Evolutionary conservation across 2,888 invertebrate genomes (phyloP), one percentile per base, ranked within the genome.

Genomic region (Strigamia crassipes): DNA sequence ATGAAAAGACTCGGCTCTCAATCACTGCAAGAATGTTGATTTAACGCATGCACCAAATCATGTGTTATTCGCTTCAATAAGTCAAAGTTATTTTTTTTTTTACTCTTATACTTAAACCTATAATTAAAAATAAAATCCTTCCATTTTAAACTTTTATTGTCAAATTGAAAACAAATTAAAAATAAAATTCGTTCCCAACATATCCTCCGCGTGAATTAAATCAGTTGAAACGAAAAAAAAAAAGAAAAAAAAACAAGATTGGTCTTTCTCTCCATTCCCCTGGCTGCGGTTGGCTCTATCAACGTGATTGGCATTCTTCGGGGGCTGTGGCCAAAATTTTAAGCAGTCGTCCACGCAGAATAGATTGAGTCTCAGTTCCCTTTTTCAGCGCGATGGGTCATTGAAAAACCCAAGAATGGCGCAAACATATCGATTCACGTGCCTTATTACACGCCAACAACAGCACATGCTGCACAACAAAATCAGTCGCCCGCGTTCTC

Each of bases 21-120:
- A 81, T 81, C 81, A 81, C 38, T 13, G 77, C 23, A 27, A 77
- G 81, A 81, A 81, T 81, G 77, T 56, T 81, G 81, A 81, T 78
- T 81, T 81, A 81, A 23, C n/a, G 41, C 31, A 27, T 13, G 42
- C 38, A 23, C 78, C 73, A 23, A 77, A 56, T 31, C 42, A 81
- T 38, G 66, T 18, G 41, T 18, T 51, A 80, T 56, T 31, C 80
- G 80, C 46, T 51, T 31, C 80, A 78, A 80, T 80, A 31, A 46
- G 46, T 80, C 27, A 21, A 31, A 46, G 80, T 80, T 51, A 80
- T 46, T 46, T 66, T 42, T 15, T 18, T 18, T 66, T 42, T 15
- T 18, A 5, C 9, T 56, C 18, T 56, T 56, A 18, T 18, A n/a
- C 9, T 9, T 56, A 56, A 56, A n/a, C 6, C 21, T 18, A 56